A percentile compares a stretch with the other conserved stretches of the same genome.
Evolutionary conservation across 2,888 invertebrate genomes (phyloP).

Genomic region (Loripinus fragilis): DNA sequence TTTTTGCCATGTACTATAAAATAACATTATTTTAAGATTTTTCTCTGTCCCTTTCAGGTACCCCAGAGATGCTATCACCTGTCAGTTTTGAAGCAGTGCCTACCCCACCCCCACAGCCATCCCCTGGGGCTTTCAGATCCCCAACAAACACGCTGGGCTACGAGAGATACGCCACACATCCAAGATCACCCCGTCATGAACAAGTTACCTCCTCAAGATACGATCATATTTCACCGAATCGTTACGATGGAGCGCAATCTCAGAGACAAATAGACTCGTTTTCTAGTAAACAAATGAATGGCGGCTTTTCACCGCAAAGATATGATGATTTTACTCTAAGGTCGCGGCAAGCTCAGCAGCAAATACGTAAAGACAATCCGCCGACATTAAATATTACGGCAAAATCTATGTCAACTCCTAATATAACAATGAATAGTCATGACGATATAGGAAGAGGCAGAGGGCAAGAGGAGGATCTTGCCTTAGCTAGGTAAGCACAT

Average conservation of each 20-base stretch:
- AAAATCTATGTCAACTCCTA: slow-evolving; percentile 53
- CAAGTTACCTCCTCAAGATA: slow-evolving; percentile 43
- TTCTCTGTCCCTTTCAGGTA: slow-evolving; percentile 64
- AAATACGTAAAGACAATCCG: slow-evolving; percentile 59
- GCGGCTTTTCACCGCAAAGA: slow-evolving; percentile 39
- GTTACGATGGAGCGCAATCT: slow-evolving; percentile 48
- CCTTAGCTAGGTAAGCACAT: slow-evolving; percentile 68
- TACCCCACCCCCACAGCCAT: slow-evolving; percentile 79
- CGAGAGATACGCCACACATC: slow-evolving; percentile 51
- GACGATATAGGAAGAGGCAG: slow-evolving; percentile 28
- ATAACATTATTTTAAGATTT: no score
- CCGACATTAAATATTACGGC: slow-evolving; percentile 55
- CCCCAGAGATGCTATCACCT: slow-evolving; percentile 80
- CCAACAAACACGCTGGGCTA: slow-evolving; percentile 32
- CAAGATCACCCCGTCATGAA: slow-evolving; percentile 50
- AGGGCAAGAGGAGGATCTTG: slow-evolving; percentile 74
- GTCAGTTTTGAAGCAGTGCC: slow-evolving; percentile 75
- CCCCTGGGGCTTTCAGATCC: slow-evolving; percentile 76
- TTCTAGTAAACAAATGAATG: slow-evolving; percentile 49
- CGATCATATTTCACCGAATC: slow-evolving; percentile 45
- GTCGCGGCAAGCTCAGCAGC: slow-evolving; percentile 61
- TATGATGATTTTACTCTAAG: slow-evolving; percentile 45
- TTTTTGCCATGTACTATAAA: no score
- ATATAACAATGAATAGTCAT: slow-evolving; percentile 47
- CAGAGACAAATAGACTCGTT: slow-evolving; percentile 52